Evolutionary conservation across 1,140 invertebrate species (phyloP).

Genomic region (Drosophila ananassae): DNA sequence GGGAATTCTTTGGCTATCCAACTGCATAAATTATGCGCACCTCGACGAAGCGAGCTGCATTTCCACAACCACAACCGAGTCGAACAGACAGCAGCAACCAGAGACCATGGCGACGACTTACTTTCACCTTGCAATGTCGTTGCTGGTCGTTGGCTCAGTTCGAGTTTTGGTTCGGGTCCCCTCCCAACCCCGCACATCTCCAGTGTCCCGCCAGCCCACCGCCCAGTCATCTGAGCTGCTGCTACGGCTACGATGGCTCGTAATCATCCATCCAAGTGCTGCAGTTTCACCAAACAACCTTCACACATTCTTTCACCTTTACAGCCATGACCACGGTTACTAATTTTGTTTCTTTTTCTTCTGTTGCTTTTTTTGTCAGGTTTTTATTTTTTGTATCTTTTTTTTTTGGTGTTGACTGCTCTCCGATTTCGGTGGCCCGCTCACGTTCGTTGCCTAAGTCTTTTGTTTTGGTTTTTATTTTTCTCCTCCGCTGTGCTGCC

Average conservation of each 20-base stretch:
- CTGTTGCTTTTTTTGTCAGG: slow-evolving; percentile 30
- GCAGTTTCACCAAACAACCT: slow-evolving; percentile 83
- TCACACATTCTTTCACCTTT: slow-evolving; percentile 84
- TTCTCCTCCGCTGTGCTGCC: slow-evolving; percentile 14
- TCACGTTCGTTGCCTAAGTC: slow-evolving; percentile 77
- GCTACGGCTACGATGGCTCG: slow-evolving; percentile 45
- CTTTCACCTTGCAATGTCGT: slow-evolving; percentile 84
- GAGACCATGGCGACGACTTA: slow-evolving; percentile 64
- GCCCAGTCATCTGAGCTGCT: slow-evolving; percentile 55
- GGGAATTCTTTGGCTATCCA: slow-evolving; percentile 68
- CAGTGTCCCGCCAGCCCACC: slow-evolving; percentile 1
- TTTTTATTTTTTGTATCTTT: slow-evolving; percentile 72
- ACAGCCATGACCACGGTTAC: slow-evolving; percentile 84
- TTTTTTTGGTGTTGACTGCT: slow-evolving; percentile 22
- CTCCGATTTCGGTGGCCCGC: slow-evolving; percentile 37
- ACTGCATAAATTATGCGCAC: slow-evolving; percentile 71
- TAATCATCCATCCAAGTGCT: slow-evolving; percentile 73
- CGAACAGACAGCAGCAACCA: slow-evolving; percentile 24
- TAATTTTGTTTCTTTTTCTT: slow-evolving; percentile 58
- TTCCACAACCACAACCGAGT: slow-evolving; percentile 27
- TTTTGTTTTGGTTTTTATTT: slow-evolving; percentile 64
- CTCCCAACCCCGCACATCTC: background rate
- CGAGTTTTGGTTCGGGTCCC: slow-evolving; percentile 42
- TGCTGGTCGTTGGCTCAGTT: slow-evolving; percentile 84
- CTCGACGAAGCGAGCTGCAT: slow-evolving; percentile 15